Evolutionary conservation across 2,888 invertebrate species (phyloP), one percentile per base, ranked within the genome.

Genomic region (Cremastobaeus sp.): DNA sequence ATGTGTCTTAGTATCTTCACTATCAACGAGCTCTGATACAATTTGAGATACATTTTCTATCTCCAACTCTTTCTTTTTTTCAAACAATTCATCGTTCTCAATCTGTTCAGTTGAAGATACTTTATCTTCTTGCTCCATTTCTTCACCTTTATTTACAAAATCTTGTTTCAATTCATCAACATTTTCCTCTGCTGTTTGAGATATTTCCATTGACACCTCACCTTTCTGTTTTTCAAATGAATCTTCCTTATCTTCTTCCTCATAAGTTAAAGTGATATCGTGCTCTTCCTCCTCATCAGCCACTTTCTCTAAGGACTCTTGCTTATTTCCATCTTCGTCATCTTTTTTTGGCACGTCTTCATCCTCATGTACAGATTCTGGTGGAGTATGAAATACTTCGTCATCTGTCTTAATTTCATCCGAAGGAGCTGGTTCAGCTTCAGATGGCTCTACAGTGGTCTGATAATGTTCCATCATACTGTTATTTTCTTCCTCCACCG

Each of bases 331-430:
- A 11, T n/a, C 50, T 32, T 35, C 12, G 0, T 28, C 41, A 28
- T 45, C 21, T 21, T 5, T 32, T 34, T 6, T 11, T 32, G 3
- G 5, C 3, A 9, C 3, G n/a, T 47, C 47, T 21, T 59, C 59
- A 21, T 54, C 45, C 14, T 60, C 69, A n/a, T 69, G 45, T 1
- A 69, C 28, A 21, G 69, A 69, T 50, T 60, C 60, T 28, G 69
- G 69, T 4, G 69, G 69, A 0, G 69, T 69, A 18, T 69, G 69
- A 32, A 69, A 69, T 32, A 60, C 60, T 60, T 69, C 69, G 11
- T 69, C 69, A 25, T 69, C 69, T 17, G 60, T 69, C 48, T 60
- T 69, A 1, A 12, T n/a, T 1, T 69, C 60, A 15, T 60, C 68
- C 3, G 25, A 1, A 21, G 43, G 17, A 1, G 9, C 5, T 12